phyloP scores from a whole-genome alignment of 2,888 invertebrate species.

The Chrysodeixis includens region DNA sequence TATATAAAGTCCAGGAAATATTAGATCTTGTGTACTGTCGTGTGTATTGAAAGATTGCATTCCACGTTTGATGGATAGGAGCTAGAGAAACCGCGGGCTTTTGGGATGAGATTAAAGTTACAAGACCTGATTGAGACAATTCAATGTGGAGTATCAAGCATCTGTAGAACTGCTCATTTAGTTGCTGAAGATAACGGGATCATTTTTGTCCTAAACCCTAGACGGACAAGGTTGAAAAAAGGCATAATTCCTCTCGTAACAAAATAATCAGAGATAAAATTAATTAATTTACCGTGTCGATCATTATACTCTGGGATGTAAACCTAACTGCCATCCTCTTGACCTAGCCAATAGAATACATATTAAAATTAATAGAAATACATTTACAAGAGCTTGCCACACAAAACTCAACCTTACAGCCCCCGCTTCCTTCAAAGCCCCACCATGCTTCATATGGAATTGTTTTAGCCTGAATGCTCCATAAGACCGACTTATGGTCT shows the following conservation, averaged over 20 bases:
- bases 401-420: not conserved
- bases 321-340: not conserved
- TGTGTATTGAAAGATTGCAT: slow-evolving; percentile 56
- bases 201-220: too few species aligned
- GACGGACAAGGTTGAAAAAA: too few species aligned
- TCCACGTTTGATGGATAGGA: slow-evolving; percentile 47
- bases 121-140: too few species aligned
- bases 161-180: too few species aligned
- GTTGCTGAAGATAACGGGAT: too few species aligned
- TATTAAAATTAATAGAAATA: not conserved
- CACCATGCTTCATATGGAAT: slow-evolving; percentile 29
- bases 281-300: too few species aligned
- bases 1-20: slow-evolving; percentile 58
- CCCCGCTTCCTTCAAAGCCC: slow-evolving; percentile 38
- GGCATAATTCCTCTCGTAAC: too few species aligned
- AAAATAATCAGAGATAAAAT: too few species aligned
- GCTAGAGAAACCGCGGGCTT: slow-evolving; percentile 27
- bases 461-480: slow-evolving; percentile 31
- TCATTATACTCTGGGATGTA: not conserved
- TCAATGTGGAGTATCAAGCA: too few species aligned
- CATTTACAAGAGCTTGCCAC: not conserved
- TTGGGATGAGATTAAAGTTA: too few species aligned
- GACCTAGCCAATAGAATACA: not conserved
- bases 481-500: slow-evolving; percentile 21
- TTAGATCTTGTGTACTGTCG: slow-evolving; percentile 56